Base-by-base conservation (phyloP, 2,888 invertebrate species). In the Monopis laevigella region DNA sequence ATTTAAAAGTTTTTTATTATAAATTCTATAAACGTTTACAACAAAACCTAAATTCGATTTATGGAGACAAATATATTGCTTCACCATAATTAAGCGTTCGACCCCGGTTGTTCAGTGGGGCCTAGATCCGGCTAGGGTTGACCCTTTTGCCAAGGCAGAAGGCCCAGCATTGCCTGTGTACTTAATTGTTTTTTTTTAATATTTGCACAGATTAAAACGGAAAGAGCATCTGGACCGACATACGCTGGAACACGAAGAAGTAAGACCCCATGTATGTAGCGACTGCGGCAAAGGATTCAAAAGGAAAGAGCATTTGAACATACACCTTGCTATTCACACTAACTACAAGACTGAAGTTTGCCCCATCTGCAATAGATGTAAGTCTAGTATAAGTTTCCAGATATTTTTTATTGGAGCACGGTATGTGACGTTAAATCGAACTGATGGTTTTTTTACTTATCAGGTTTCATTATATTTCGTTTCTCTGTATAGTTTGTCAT, bases 241-340 rank as follows among this genome's bases (percentile, higher is more conserved):
- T 56, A 89, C 88, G 52, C 70, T 89, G 27, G 89, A 89, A 3
- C 91, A 91, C 55, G 87, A 88, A 57, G 89, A 90, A 3, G 88
- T 89, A 46, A 65, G 90, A 48, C 91, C 91, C 1, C 88, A 88
- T 51, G 83, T 88, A 1, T 91, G 91, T 58, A 82, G 85, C 1
- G 85, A 89, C 17, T 91, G 91, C 55, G 85, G 86, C 62, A 91
- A 91, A 58, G 88, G 82, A 0, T 91, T 92, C 62, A 91, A 92
- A 54, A 81, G 92, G 53, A 91, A 90, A 70, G 92, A 92, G 57
- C 92, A 92, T 55, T 75, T 92, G 35, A 91, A 89, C 57, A 84
- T 92, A 29, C 92, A 92, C 59, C 86, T 84, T 50, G 88, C 90
- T 34, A 92, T 92, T 52, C 92, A 92, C 59, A 88, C 87, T 18